Percentiles rank a stretch among this genome's conserved stretches.
These are phyloP conservation scores for Scelioninae gen. 1 DNA, from an alignment of 2,888 invertebrate species.

Conservation along the genomic window DNA sequence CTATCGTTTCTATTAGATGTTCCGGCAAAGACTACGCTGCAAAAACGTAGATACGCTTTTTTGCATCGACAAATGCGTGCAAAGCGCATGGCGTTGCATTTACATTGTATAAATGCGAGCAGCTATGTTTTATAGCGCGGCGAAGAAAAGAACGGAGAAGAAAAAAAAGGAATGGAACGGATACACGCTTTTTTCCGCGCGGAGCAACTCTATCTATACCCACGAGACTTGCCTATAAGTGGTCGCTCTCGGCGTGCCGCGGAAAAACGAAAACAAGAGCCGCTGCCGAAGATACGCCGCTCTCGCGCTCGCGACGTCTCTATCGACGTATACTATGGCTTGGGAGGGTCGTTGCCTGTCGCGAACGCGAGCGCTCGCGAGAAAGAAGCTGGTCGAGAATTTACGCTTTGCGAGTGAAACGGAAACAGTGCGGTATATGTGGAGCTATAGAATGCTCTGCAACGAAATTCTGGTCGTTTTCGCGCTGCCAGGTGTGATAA, in stretches of 20 bases:
- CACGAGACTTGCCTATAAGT: constrained; percentile 65
- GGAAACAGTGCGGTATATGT: constrained; percentile 32
- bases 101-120: constrained; percentile 67
- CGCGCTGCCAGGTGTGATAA: not conserved
- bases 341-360: constrained; percentile 62
- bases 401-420: constrained; percentile 32
- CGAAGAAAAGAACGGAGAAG: constrained; percentile 46
- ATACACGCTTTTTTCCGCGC: constrained; percentile 62
- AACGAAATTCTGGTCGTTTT: constrained; percentile 20
- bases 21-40: constrained; percentile 11
- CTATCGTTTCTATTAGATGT: not conserved
- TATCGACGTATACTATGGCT: constrained; percentile 62
- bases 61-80: constrained; percentile 39
- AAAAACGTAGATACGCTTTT: constrained; percentile 43
- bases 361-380: constrained; percentile 40
- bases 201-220: constrained; percentile 66
- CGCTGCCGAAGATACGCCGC: constrained; percentile 69
- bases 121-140: constrained; percentile 58
- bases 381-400: constrained; percentile 29
- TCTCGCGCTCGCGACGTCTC: constrained; percentile 68
- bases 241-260: constrained; percentile 64
- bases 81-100: constrained; percentile 54
- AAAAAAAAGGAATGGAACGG: constrained; percentile 51
- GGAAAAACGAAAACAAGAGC: constrained; percentile 64
- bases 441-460: constrained; percentile 22